Percentiles rank a stretch among this genome's conserved stretches.
These are phyloP conservation scores for Falcaria lacertinaria DNA, from an alignment of 2,888 invertebrate species.

Conservation along the genomic window DNA sequence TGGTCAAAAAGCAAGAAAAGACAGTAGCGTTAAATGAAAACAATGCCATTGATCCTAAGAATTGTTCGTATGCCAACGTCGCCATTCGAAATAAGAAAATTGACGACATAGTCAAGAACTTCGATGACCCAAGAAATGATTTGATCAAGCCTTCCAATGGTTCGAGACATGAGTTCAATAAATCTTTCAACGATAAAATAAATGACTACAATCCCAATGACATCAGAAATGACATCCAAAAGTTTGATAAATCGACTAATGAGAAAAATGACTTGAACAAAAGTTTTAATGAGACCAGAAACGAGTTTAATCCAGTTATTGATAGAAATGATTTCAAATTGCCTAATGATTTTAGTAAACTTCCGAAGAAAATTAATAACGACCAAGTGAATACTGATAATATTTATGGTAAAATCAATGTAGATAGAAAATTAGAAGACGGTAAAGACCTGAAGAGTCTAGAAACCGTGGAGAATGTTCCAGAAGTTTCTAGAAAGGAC, in stretches of 20 bases:
- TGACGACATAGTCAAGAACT: constrained; percentile 72
- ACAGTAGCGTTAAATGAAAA: constrained; percentile 65
- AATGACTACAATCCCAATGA: neutral
- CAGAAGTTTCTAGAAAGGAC: constrained; percentile 9
- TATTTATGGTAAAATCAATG: constrained; percentile 66
- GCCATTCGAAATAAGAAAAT: constrained; percentile 65
- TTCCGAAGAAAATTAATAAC: constrained; percentile 66
- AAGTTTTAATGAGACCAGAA: neutral
- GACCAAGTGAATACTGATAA: constrained; percentile 57
- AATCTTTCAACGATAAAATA: neutral
- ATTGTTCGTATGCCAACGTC: constrained; percentile 64
- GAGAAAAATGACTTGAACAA: constrained; percentile 1
- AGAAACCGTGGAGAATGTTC: constrained; percentile 4
- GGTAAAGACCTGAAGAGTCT: constrained; percentile 11
- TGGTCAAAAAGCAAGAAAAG: constrained; percentile 78
- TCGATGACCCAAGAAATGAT: constrained; percentile 52
- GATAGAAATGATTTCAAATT: constrained; percentile 7
- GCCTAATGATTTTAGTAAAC: constrained; percentile 19
- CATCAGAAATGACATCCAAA: neutral
- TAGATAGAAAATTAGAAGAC: constrained; percentile 30
- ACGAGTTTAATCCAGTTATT: neutral
- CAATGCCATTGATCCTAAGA: constrained; percentile 56
- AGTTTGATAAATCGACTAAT: constrained; percentile 2
- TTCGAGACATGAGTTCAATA: constrained; percentile 17
- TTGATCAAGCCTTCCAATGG: constrained; percentile 3